Evolutionary conservation across 2,888 invertebrate genomes (phyloP).

Genomic region (Melinaea marsaeus): DNA sequence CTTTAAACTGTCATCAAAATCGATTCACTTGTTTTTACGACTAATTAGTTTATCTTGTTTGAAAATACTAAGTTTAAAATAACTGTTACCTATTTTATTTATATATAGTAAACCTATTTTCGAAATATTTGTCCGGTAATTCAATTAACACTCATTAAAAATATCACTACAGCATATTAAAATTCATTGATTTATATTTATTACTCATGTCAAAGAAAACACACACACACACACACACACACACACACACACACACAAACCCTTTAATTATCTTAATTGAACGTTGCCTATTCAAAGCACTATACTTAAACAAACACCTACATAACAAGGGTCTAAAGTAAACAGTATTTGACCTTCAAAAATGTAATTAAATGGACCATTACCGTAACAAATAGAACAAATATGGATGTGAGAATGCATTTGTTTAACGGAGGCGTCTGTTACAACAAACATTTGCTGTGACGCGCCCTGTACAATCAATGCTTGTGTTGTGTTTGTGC

Average conservation of each 20-base stretch:
- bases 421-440: slow-evolving; percentile 41
- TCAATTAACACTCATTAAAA: too few relatives aligned
- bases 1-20: too few relatives aligned
- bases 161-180: too few relatives aligned
- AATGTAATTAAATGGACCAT: slow-evolving; percentile 63
- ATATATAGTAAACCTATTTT: too few relatives aligned
- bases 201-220: too few relatives aligned
- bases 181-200: too few relatives aligned
- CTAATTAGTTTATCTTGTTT: too few relatives aligned
- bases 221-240: too few relatives aligned
- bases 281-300: slow-evolving; percentile 1
- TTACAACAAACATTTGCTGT: slow-evolving; percentile 57
- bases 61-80: too few relatives aligned
- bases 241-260: background rate
- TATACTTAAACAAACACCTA: slow-evolving; percentile 7
- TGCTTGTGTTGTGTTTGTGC: slow-evolving; percentile 49
- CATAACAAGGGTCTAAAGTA: slow-evolving; percentile 15
- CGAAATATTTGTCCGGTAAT: too few relatives aligned
- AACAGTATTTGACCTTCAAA: slow-evolving; percentile 28
- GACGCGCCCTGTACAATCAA: slow-evolving; percentile 55
- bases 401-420: slow-evolving; percentile 48
- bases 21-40: too few relatives aligned
- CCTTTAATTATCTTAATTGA: slow-evolving; percentile 2
- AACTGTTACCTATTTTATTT: too few relatives aligned
- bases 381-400: slow-evolving; percentile 63